These are phyloP conservation scores for Caenorhabditis japonica DNA, from an alignment of 2,888 invertebrate genomes.

Conservation along the genomic window DNA sequence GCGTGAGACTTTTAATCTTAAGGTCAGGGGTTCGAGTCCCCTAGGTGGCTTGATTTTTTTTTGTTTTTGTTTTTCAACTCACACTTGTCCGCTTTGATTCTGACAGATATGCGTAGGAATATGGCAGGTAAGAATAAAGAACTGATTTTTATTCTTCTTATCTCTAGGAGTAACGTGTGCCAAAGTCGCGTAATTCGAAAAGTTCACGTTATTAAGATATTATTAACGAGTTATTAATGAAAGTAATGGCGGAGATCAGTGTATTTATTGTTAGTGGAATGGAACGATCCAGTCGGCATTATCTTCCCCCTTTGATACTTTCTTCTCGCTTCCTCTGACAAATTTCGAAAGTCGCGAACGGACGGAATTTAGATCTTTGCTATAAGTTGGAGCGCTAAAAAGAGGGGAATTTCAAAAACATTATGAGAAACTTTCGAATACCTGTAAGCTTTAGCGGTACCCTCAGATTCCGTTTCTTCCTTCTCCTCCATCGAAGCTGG, in stretches of 20 bases:
- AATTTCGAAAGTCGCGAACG: conserved; percentile 57
- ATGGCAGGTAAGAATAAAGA: conserved; percentile 7
- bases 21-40: conserved; percentile 66
- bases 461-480: conserved; percentile 6
- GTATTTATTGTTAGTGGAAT: conserved; percentile 55
- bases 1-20: conserved; percentile 71
- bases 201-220: conserved; percentile 31
- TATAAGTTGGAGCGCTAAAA: conserved; percentile 33
- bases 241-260: not conserved
- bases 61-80: too few species aligned
- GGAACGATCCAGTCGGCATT: conserved; percentile 62
- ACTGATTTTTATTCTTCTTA: not conserved
- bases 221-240: conserved; percentile 33
- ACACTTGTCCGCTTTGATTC: conserved; percentile 7
- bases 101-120: not conserved
- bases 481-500: conserved; percentile 33
- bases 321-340: conserved; percentile 41
- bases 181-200: too few species aligned
- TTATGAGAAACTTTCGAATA: not conserved
- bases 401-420: not conserved
- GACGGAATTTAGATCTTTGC: conserved; percentile 48
- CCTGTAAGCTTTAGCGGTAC: conserved; percentile 25
- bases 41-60: conserved; percentile 60
- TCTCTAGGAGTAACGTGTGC: too few species aligned
- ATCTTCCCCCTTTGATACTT: conserved; percentile 45